Conservation (phyloP, 2,888 invertebrate genomes). For the Atrina japonica region DNA sequence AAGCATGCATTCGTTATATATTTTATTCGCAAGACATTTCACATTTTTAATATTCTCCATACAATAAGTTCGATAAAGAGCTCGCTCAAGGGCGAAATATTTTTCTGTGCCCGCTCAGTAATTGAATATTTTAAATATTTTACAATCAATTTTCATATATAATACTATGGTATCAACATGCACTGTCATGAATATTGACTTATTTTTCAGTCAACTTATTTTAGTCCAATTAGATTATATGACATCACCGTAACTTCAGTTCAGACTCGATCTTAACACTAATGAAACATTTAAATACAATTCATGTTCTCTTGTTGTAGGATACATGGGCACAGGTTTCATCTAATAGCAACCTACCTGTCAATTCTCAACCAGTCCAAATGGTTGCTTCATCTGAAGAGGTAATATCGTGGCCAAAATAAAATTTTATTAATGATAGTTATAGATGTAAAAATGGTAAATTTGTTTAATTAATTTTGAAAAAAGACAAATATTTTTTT, state of each 20-base stretch:
- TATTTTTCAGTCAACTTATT: not conserved
- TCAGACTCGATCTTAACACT: no score
- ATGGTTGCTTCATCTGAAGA: conserved; percentile 47
- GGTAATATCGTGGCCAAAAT: conserved; percentile 17
- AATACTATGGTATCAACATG: no score
- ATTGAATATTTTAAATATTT: no score
- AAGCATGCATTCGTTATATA: no score
- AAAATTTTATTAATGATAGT: no score
- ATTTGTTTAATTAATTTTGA: conserved; percentile 6
- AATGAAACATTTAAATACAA: not conserved
- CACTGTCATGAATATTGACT: not conserved
- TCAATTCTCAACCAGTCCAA: conserved; percentile 57
- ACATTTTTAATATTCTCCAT: no score
- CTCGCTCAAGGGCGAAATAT: no score
- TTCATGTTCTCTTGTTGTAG: conserved; percentile 43
- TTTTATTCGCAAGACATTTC: no score
- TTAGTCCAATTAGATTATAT: not conserved
- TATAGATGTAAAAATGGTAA: no score
- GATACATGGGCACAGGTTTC: conserved; percentile 58
- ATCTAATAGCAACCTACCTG: conserved; percentile 41
- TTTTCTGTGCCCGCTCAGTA: no score
- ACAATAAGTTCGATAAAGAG: no score
- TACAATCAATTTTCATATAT: no score
- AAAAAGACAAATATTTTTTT: not conserved
- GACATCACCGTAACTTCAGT: not conserved